A percentile compares a stretch with the other conserved stretches of the same genome.
Evolutionary conservation across 2,888 invertebrate species (phyloP).

Genomic region (Apantesis nais): DNA sequence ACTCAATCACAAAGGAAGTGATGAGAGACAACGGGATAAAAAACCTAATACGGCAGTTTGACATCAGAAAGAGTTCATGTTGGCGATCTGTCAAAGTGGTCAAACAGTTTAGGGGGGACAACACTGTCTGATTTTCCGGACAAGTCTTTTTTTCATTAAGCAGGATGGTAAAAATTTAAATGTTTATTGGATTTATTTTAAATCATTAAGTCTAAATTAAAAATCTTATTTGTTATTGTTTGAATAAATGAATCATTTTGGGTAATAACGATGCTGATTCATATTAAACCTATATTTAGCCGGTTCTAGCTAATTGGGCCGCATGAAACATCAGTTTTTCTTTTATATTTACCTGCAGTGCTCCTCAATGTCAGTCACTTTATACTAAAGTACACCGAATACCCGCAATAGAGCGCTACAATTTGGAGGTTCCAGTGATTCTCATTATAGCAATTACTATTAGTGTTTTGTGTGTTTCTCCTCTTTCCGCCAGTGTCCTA

Average conservation of each 20-base stretch:
- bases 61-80: slow-evolving; percentile 80
- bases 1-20: slow-evolving; percentile 83
- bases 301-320: slow-evolving; percentile 13
- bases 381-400: slow-evolving; percentile 30
- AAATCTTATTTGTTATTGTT: background rate
- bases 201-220: background rate
- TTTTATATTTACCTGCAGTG: slow-evolving; percentile 33
- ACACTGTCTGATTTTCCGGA: slow-evolving; percentile 24
- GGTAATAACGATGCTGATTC: slow-evolving; percentile 5
- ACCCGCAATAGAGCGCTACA: slow-evolving; percentile 24
- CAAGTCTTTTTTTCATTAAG: slow-evolving; percentile 16
- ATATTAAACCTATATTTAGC: slow-evolving; percentile 15
- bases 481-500: slow-evolving; percentile 8
- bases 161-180: background rate
- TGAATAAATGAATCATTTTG: background rate
- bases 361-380: slow-evolving; percentile 41
- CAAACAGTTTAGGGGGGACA: slow-evolving; percentile 60
- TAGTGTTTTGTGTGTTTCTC: background rate
- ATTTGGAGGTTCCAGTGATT: slow-evolving; percentile 17
- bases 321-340: slow-evolving; percentile 27
- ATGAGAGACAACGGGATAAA: slow-evolving; percentile 82
- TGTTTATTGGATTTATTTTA: background rate
- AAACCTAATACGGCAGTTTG: slow-evolving; percentile 83
- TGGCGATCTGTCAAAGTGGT: slow-evolving; percentile 84
- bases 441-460: slow-evolving; percentile 16